Base-by-base conservation (phyloP, 2,888 invertebrate species). In the Mimas tiliae region DNA sequence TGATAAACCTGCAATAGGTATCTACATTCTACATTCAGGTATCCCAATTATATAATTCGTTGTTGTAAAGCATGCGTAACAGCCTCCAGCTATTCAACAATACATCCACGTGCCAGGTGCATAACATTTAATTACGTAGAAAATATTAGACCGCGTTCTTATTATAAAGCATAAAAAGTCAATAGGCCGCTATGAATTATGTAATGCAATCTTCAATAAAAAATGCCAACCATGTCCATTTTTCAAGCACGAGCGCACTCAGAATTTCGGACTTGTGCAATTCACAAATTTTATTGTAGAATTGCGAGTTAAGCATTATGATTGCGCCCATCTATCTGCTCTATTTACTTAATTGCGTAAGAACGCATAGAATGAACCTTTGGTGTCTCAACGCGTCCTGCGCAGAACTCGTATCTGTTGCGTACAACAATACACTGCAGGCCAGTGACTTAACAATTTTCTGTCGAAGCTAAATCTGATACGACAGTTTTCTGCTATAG, bases 311-410 rank as follows among this genome's bases (percentile, higher is more conserved):
- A 70, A 66, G 70, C 75, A 74, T 74, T 68, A 64, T 76, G 78
- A 78, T 79, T 80, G 76, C 80, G 77, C 75, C 75, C 77, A 80
- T 79, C 81, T 84, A 75, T 85, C 80, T 78, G 80, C 77, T 78
- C 77, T 77, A 80, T 80, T 82, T 81, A 74, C 69, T 79, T 73
- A 74, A 71, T 85, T 85, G 75, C 73, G 81, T 71, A 81, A 83
- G 69, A 71, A 85, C 84, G 86, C 83, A 84, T 80, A 80, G 75
- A 76, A 70, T 70, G 78, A 81, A 84, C 84, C 84, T 86, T 82
- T 84, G 74, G 80, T 86, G 83, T 80, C 84, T 81, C 83, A 82
- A 81, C 77, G 68, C 64, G 82, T 85, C 84, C 84, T 82, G 80
- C 71, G 69, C 74, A 72, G 72, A 75, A 75, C 76, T 78, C 74